Evolutionary conservation across 2,797 vertebrate genomes (phyloP).

Genomic region (Dipus sagitta): DNA sequence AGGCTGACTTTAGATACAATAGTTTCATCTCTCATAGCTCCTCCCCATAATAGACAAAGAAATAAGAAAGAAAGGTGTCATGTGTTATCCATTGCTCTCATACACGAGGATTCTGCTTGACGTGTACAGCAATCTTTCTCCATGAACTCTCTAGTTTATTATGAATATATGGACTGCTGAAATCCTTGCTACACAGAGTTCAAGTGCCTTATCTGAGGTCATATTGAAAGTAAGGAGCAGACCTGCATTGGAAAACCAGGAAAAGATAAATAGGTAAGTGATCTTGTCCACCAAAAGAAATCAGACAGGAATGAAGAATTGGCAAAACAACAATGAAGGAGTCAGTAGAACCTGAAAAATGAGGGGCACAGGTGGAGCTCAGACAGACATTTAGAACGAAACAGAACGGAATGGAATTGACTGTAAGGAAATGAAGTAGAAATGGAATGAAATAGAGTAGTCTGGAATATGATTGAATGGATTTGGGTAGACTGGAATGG

Average conservation of each 20-base stretch:
- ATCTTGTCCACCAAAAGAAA: background rate
- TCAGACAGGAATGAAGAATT: background rate
- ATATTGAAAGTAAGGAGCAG: background rate
- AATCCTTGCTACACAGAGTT: background rate
- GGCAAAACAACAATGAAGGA: background rate
- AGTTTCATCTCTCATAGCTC: background rate
- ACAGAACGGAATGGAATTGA: too few relatives aligned
- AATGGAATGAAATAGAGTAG: background rate
- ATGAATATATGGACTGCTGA: too few relatives aligned
- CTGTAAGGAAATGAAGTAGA: background rate
- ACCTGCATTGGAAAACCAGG: background rate
- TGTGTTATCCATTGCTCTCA: background rate
- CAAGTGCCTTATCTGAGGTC: background rate
- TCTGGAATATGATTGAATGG: background rate
- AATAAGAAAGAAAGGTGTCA: background rate
- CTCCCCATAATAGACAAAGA: background rate
- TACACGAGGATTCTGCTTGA: background rate
- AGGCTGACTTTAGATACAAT: background rate
- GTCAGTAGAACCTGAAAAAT: too few relatives aligned
- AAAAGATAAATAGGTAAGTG: background rate
- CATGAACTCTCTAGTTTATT: fast-evolving
- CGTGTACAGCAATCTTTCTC: background rate
- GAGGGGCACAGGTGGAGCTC: background rate
- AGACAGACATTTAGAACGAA: background rate
- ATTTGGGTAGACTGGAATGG: too few relatives aligned